Percentiles rank a stretch among this genome's conserved stretches.
These are phyloP conservation scores for Neosilurus hyrtlii DNA, from an alignment of 2,797 vertebrate genomes.

Conservation along the genomic window DNA sequence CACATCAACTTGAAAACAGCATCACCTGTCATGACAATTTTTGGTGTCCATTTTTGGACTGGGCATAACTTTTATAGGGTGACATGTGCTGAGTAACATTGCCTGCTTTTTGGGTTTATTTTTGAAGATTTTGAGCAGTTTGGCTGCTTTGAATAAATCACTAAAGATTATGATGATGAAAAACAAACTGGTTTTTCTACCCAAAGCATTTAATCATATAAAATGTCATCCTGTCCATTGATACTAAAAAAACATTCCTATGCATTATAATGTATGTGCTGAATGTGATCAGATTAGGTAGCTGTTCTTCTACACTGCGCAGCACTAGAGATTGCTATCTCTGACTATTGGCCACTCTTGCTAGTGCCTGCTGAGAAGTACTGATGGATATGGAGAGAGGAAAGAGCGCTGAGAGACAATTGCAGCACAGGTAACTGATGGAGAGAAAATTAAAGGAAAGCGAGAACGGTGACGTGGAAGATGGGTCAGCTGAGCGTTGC, in stretches of 20 bases:
- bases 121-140: background rate
- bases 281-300: background rate
- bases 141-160: background rate
- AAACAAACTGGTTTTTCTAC: background rate
- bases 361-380: background rate
- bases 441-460: slow-evolving; percentile 7
- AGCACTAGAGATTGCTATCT: background rate
- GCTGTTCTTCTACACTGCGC: background rate
- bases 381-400: background rate
- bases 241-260: background rate
- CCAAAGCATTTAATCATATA: background rate
- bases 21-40: too few species aligned
- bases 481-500: slow-evolving; percentile 45
- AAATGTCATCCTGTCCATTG: background rate
- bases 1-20: too few species aligned
- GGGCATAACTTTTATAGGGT: too few species aligned
- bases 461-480: slow-evolving; percentile 34
- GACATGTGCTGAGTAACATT: too few species aligned
- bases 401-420: background rate
- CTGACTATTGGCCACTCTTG: background rate
- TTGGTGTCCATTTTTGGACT: too few species aligned
- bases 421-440: slow-evolving; percentile 15
- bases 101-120: too few species aligned
- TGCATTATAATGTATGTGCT: background rate
- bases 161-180: background rate